A percentile compares a stretch with the other conserved stretches of the same genome.
These are phyloP conservation scores for Sisyra nigra DNA, from an alignment of 2,888 invertebrate genomes.

Conservation along the genomic window DNA sequence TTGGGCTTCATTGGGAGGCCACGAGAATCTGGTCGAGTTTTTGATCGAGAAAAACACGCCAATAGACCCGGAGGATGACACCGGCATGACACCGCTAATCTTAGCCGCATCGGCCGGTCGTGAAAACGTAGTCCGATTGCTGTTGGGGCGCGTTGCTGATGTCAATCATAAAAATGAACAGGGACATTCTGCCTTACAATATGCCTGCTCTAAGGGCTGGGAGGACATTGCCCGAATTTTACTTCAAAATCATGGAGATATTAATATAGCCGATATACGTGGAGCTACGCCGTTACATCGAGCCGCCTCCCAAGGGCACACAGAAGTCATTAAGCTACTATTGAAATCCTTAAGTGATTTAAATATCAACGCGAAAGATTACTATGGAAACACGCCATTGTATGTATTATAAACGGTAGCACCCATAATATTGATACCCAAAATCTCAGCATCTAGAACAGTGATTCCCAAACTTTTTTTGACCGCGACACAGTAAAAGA, in stretches of 20 bases:
- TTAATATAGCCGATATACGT: constrained; percentile 49
- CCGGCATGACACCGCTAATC: constrained; percentile 60
- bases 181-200: constrained; percentile 69
- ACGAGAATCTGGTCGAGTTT: constrained; percentile 51
- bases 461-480: no score
- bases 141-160: constrained; percentile 52
- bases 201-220: constrained; percentile 75
- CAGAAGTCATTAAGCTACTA: constrained; percentile 47
- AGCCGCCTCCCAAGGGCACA: constrained; percentile 61
- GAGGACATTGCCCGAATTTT: constrained; percentile 49
- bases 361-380: constrained; percentile 43
- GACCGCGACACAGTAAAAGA: no score
- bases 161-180: constrained; percentile 54
- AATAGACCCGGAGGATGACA: constrained; percentile 58
- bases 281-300: constrained; percentile 64
- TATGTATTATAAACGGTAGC: constrained; percentile 26
- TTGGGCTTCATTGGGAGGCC: constrained; percentile 68
- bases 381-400: constrained; percentile 60
- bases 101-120: constrained; percentile 67
- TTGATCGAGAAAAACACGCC: constrained; percentile 48
- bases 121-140: constrained; percentile 43
- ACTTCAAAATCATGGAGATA: constrained; percentile 47
- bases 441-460: no score
- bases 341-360: constrained; percentile 34
- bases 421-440: neutral